Evolutionary conservation across 2,797 vertebrate species (phyloP).

Genomic region (Emys orbicularis): DNA sequence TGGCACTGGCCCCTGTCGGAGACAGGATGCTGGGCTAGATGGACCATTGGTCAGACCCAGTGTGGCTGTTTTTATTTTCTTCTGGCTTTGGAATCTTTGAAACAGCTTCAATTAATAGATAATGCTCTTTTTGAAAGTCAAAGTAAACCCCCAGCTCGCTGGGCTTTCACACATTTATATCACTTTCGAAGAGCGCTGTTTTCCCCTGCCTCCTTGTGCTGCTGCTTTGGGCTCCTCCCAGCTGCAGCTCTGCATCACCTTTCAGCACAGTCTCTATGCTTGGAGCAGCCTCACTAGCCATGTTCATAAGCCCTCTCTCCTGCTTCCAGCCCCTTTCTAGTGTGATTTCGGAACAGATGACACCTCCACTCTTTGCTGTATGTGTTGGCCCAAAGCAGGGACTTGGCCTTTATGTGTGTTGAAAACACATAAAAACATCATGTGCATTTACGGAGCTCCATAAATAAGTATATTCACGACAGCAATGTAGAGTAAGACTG

Average conservation of each 20-base stretch:
- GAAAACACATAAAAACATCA: neutral
- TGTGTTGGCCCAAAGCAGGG: rapidly evolving
- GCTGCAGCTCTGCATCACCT: neutral
- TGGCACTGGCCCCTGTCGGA: neutral
- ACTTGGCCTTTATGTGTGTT: neutral
- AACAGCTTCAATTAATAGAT: neutral
- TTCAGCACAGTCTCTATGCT: neutral
- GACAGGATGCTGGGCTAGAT: too few species aligned
- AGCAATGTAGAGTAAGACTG: neutral
- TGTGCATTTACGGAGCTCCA: neutral
- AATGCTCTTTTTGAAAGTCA: neutral
- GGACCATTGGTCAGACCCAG: too few species aligned
- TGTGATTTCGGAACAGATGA: neutral
- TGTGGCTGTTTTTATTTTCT: neutral
- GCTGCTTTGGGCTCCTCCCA: neutral
- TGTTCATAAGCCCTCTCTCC: neutral
- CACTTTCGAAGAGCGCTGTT: too few species aligned
- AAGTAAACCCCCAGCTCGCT: neutral
- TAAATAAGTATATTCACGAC: conserved; percentile 5
- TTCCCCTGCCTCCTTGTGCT: too few species aligned
- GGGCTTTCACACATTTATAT: neutral
- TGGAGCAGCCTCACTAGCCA: neutral
- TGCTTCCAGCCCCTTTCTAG: neutral
- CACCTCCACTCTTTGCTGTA: neutral
- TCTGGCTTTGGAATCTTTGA: neutral